A percentile compares a stretch with the other conserved stretches of the same genome.
These are phyloP conservation scores for Crax fasciolata DNA, from an alignment of 2,797 vertebrate species.

Conservation along the genomic window DNA sequence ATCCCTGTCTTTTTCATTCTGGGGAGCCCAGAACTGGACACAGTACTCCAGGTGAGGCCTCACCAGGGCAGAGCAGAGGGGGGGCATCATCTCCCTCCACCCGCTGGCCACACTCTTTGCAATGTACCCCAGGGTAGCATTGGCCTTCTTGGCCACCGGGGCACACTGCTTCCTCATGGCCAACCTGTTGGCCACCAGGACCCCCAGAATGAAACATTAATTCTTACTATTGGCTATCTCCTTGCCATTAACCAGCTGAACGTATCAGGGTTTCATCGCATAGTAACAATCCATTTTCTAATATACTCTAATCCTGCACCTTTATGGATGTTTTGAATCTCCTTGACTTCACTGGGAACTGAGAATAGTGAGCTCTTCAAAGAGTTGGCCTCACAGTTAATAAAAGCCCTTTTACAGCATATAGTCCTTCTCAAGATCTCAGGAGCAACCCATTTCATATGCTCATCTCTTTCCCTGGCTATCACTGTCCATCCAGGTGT, in stretches of 20 bases:
- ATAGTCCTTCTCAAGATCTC: not conserved
- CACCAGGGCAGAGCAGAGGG: too few relatives aligned
- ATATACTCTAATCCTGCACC: not conserved
- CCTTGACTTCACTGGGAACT: constrained; percentile 17
- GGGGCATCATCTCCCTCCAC: too few relatives aligned
- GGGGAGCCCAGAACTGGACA: too few relatives aligned
- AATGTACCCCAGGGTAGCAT: too few relatives aligned
- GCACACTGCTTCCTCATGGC: too few relatives aligned
- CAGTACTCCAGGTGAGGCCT: too few relatives aligned
- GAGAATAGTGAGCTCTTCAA: not conserved
- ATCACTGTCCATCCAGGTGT: not conserved
- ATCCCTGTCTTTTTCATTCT: too few relatives aligned
- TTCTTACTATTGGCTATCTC: not conserved
- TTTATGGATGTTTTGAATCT: constrained; percentile 16
- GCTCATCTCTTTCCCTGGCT: not conserved
- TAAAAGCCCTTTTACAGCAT: not conserved
- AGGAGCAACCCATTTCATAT: not conserved
- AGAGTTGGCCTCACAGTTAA: not conserved
- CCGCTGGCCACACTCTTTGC: too few relatives aligned
- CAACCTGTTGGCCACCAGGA: too few relatives aligned
- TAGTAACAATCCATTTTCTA: not conserved
- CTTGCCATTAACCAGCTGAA: not conserved
- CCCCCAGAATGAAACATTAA: not conserved
- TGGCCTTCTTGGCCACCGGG: too few relatives aligned
- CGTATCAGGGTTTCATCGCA: not conserved